Base-by-base conservation (phyloP, 1,140 invertebrate species). In the Eulimnadia texana region DNA sequence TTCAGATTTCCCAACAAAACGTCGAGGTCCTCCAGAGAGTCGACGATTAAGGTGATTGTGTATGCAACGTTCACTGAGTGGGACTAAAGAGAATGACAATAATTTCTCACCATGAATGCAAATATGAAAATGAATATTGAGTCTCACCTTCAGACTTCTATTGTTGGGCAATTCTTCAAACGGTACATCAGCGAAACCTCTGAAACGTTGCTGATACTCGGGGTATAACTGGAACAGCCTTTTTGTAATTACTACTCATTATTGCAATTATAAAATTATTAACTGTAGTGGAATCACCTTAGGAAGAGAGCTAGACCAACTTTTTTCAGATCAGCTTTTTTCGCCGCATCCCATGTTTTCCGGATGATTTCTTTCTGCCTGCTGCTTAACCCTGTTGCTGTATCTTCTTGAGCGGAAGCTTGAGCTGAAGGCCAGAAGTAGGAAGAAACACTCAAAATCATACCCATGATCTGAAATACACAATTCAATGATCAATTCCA, bases 1-100 rank as follows among this genome's bases (percentile, higher is more conserved):
- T 76, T 67, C 63, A 85, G 74, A 68, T 80, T 76, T 24, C 79
- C 80, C 2, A 79, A 74, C 10, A 86, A 73, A 19, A 82, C 72
- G 51, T 79, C 78, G 0, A 78, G 73, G 64, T 86, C 80, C 63
- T 82, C 73, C 19, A 88, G 72, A 59, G 80, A 80, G 65, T 80
- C 78, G 16, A 88, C 76, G 0, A 83, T 76, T 1, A 77, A 75
- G 54, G 75, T 78, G 23, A 88, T 65, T 1, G 80, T 72, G 2
- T 80, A 77, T 72, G 86, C 77, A n/a, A 87, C 76, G 58, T 77
- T 80, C 13, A 78, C 74, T 16, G 79, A 80, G 70, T 88, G 85
- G 0, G 82, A 82, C 64, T 81, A 78, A 47, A 11, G 11, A 11
- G 42, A 11, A 47, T 47, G 11, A 11, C n/a, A 47, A n/a, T 47